Evolutionary conservation across 2,113 vertebrate genomes (phyloP), one percentile per base, ranked within the genome.

Genomic region (Indicator indicator): DNA sequence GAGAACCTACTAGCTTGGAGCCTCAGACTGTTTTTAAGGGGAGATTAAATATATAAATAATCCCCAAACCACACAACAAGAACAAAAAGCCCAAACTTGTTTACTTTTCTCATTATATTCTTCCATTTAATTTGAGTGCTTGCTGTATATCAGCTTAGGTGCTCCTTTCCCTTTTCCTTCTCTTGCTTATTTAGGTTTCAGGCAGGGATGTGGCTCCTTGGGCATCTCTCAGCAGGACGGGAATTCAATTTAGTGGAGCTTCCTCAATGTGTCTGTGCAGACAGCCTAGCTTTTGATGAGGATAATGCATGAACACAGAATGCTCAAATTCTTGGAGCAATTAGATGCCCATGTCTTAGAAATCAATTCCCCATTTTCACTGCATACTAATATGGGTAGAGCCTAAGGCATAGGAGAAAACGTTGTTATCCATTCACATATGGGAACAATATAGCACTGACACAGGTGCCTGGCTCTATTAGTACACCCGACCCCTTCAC

Each of bases 231-330:
- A 78, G 58, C 30, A 60, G n/a, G 11, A 30, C 26, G 71, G 33
- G 16, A 83, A 70, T 4, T n/a, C 28, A 4, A 4, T 24, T 46
- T 18, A 23, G 33, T 3, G 9, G 65, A 86, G 16, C 15, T 86
- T 78, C 70, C 38, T 52, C 1, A 0, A 46, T 1, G 6, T 0
- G 0, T 14, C 18, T 11, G 16, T 56, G 28, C 55, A 40, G 48
- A 44, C 38, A 54, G 38, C 36, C 26, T 7, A 9, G 52, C 44
- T 78, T 78, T 44, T 7, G 9, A 27, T 8, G 33, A 77, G 54
- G 62, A 16, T 13, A 44, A 72, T 1, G 24, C 30, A 36, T 3
- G 26, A 68, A 67, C 17, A 5, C 12, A 17, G 9, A 72, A 36
- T 26, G 24, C n/a, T 63, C 30, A 21, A 42, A 58, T 76, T 79